Conservation (phyloP, 1,140 invertebrate species). For the Hydropsyche tenuis region DNA sequence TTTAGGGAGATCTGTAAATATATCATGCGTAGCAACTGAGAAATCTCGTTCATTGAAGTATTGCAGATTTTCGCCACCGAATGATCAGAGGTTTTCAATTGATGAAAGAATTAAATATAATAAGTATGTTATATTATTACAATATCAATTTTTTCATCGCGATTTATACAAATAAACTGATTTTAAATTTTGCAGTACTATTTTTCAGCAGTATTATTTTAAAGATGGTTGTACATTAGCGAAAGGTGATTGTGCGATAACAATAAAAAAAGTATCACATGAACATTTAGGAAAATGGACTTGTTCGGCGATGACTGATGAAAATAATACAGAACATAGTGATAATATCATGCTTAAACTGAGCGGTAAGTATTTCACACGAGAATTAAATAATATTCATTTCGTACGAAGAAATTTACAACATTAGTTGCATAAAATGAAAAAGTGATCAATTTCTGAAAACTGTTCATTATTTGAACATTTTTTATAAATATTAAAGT, state of each 20-base stretch:
- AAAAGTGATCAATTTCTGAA: too few relatives aligned
- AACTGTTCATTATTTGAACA: too few relatives aligned
- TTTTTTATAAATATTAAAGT: too few relatives aligned
- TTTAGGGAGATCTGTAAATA: constrained; percentile 50
- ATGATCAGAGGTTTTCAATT: constrained; percentile 40
- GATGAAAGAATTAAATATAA: constrained; percentile 37
- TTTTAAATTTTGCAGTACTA: constrained; percentile 36
- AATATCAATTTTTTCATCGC: too few relatives aligned
- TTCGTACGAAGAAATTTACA: not conserved
- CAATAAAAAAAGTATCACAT: constrained; percentile 25
- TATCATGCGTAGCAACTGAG: constrained; percentile 57
- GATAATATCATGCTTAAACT: constrained; percentile 34
- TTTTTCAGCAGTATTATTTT: constrained; percentile 42
- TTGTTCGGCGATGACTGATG: constrained; percentile 40
- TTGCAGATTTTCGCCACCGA: constrained; percentile 52
- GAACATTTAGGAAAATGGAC: constrained; percentile 41
- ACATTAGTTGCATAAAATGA: too few relatives aligned
- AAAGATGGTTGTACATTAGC: constrained; percentile 21
- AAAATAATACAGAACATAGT: constrained; percentile 37
- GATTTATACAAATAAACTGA: not conserved
- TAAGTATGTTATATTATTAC: constrained; percentile 34
- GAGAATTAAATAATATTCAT: too few relatives aligned
- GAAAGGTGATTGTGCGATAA: constrained; percentile 45
- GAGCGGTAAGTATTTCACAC: constrained; percentile 34
- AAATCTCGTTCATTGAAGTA: constrained; percentile 55